Base-by-base conservation (phyloP, 2,888 invertebrate genomes). In the Drosophila bunnanda region DNA sequence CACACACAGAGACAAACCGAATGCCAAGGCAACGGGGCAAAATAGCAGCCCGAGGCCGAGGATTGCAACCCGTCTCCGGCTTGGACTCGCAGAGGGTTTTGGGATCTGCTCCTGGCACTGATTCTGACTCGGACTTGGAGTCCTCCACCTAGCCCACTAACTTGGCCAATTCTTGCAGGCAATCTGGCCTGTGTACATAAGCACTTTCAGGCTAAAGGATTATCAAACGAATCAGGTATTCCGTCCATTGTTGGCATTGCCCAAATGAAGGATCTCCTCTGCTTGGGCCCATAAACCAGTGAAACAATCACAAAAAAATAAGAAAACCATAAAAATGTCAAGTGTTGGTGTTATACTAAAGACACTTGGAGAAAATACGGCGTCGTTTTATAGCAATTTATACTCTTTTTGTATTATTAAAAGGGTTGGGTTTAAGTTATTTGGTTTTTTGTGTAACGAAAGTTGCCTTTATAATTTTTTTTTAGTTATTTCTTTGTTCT, bases 121-220 rank as follows among this genome's bases (percentile, higher is more conserved):
- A 46, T 30, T 62, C 34, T 6, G 34, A 15, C 59, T 70, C 41
- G 50, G 55, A 56, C 46, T 70, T 46, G 38, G 46, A 72, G 25
- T 64, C 44, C 66, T 54, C 34, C 41, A 52, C 15, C 20, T 10
- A 12, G 34, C n/a, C 17, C 15, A 22, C 22, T 5, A 17, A 30
- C 30, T 41, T 59, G 43, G 25, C 50, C 53, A 44, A 60, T 44
- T 66, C 25, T 28, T 39, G 17, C 30, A 38, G 77, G 77, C 62
- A 77, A 68, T 77, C 60, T 76, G 74, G 64, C 32, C 55, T 52
- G 69, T 69, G 62, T 75, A 46, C 76, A 70, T 56, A 75, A 76
- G 75, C 76, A 71, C 64, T 64, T 74, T 70, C 52, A 61, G 75
- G 54, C 77, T 48, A 77, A 77, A 77, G 77, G 77, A 77, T 77